Evolutionary conservation across 2,888 invertebrate species (phyloP), one percentile per base, ranked within the genome.

Genomic region (Helobdella robusta): DNA sequence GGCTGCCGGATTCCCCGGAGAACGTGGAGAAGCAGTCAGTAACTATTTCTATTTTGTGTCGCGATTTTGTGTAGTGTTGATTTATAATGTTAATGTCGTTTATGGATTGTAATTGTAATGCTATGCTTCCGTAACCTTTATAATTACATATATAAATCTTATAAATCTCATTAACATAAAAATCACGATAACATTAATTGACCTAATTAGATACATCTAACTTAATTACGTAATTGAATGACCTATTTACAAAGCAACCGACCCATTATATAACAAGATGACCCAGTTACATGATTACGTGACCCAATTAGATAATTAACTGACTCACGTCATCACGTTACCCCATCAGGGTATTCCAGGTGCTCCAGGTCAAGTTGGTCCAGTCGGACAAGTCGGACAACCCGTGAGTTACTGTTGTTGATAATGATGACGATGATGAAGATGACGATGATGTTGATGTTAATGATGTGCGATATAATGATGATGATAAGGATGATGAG

Each of bases 11-110:
- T 68, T 64, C 35, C 66, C 66, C 32, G 70, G 69, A 64, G 69
- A 70, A 35, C 48, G 69, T 54, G 69, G 69, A 56, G 65, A 67
- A 65, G 35, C 59, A 18, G 68, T 65, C 52, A 66, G 65, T 23
- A 25, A 40, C 11, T 20, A 15, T 20, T 52, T 15, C 11, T n/a
- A 11, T 65, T 44, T 36, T 20, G n/a, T 46, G 23, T 40, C n/a
- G n/a, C n/a, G n/a, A n/a, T n/a, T n/a, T n/a, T n/a, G n/a, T n/a
- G n/a, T n/a, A n/a, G n/a, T n/a, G n/a, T n/a, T n/a, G n/a, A n/a
- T n/a, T n/a, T n/a, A n/a, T n/a, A n/a, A n/a, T n/a, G n/a, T n/a
- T n/a, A n/a, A n/a, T n/a, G n/a, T n/a, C n/a, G n/a, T n/a, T n/a
- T n/a, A n/a, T n/a, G n/a, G n/a, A n/a, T n/a, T n/a, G n/a, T n/a